A percentile compares a stretch with the other conserved stretches of the same genome.
These are phyloP conservation scores for Chydorus sphaericus DNA, from an alignment of 2,888 invertebrate genomes.

Conservation along the genomic window DNA sequence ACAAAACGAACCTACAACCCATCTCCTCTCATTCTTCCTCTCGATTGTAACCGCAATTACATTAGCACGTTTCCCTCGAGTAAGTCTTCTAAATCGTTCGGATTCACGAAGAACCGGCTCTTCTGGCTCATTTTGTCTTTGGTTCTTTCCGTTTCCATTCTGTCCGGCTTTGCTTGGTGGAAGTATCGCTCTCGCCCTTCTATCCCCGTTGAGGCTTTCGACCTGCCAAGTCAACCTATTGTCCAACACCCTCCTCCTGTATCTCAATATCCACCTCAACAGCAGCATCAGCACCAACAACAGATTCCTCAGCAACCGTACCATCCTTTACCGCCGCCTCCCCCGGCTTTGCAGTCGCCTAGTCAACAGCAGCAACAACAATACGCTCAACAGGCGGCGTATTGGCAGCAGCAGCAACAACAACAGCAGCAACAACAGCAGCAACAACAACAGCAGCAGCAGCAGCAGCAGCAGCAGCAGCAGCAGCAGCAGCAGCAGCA, in stretches of 20 bases:
- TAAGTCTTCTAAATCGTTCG: not conserved
- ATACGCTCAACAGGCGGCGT: too few species aligned
- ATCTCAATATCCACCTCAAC: not conserved
- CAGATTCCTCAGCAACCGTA: not conserved
- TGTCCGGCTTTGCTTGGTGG: not conserved
- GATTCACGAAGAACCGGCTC: too few species aligned
- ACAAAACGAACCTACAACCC: not conserved
- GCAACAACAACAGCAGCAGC: not conserved
- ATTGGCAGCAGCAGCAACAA: not conserved
- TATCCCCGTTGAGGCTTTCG: not conserved
- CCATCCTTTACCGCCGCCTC: slow-evolving; percentile 2
- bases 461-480: not conserved
- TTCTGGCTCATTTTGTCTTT: not conserved
- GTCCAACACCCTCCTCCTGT: not conserved
- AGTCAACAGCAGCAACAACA: not conserved
- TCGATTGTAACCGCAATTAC: not conserved
- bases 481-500: not conserved
- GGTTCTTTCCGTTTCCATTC: not conserved
- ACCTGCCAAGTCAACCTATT: not conserved
- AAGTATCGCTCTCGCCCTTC: not conserved
- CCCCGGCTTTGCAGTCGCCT: not conserved
- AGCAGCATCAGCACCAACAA: not conserved
- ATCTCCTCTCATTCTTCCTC: not conserved
- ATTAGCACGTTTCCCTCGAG: not conserved
- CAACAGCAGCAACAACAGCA: not conserved